Evolutionary conservation across 2,113 vertebrate genomes (phyloP), one percentile per base, ranked within the genome.

Genomic region (Pica pica): DNA sequence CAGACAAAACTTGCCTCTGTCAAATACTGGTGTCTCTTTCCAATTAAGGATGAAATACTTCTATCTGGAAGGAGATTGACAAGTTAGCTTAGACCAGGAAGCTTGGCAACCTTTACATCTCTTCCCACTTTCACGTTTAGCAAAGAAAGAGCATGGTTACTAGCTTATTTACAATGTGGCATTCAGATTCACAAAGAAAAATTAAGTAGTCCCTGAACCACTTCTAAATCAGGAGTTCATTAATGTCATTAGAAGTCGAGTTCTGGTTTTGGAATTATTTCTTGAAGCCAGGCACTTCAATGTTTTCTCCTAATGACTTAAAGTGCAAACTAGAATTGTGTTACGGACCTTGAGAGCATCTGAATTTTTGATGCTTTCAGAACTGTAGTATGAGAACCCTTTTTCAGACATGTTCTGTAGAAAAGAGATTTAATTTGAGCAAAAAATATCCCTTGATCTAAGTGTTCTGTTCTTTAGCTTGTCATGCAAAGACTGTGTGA

Each of bases 211-310:
- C 9, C 6, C 39, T 50, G 35, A 76, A 42, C 28, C 9, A 11
- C 37, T 77, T 37, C 19, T 81, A 1, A 4, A 33, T 70, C 2
- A 1, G 41, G 41, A 52, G 63, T 81, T 74, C 18, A 9, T 42
- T 44, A 37, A 41, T 78, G 31, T 44, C 13, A n/a, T 47, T 83
- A 61, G 55, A 60, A 71, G 31, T 12, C 14, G 30, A 80, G 12
- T 52, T 91, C 31, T 65, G 3, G 23, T 74, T 89, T n/a, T 57
- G 17, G 37, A 65, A 28, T 87, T 87, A 47, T 68, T 79, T 42
- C 17, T 80, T 0, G 0, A 69, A 81, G 80, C 46, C 19, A 22
- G 31, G 11, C 17, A 35, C 13, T 68, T 92, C n/a, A 0, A 1
- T 49, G 13, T 67, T 84, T 89, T 87, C 37, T 74, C 2, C 9